These are phyloP conservation scores for Aulostomus chinensis DNA, from an alignment of 2,797 vertebrate species.

Conservation along the genomic window DNA sequence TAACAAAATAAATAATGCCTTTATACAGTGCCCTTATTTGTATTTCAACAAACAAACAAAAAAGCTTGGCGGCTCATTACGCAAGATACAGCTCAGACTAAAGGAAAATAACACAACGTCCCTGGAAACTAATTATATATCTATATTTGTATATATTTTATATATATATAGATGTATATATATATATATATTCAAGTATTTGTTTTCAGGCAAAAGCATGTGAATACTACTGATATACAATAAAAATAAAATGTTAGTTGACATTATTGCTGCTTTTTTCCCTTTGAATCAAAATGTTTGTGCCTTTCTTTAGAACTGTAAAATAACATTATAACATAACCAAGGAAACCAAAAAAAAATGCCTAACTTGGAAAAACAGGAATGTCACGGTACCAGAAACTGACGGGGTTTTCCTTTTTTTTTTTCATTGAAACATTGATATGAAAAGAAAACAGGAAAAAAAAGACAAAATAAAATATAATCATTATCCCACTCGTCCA, in stretches of 20 bases:
- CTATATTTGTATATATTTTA: constrained; percentile 64
- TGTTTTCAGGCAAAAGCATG: constrained; percentile 91
- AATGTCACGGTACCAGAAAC: constrained; percentile 87
- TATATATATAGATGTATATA: constrained; percentile 55
- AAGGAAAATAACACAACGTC: constrained; percentile 88
- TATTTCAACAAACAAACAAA: constrained; percentile 88
- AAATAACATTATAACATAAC: constrained; percentile 76
- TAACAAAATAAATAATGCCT: constrained; percentile 96
- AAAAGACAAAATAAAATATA: constrained; percentile 78
- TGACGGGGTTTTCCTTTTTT: constrained; percentile 72
- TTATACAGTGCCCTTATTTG: constrained; percentile 93
- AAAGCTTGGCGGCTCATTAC: constrained; percentile 88
- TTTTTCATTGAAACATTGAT: constrained; percentile 76
- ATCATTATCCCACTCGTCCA: constrained; percentile 80
- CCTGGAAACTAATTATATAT: constrained; percentile 86
- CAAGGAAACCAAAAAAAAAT: constrained; percentile 68
- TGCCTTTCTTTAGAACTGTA: constrained; percentile 84
- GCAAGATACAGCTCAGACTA: constrained; percentile 91
- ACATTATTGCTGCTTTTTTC: constrained; percentile 87
- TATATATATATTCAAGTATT: constrained; percentile 88
- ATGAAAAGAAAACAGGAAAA: constrained; percentile 73
- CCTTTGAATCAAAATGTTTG: constrained; percentile 83
- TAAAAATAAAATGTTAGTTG: constrained; percentile 86
- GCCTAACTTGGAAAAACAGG: constrained; percentile 82
- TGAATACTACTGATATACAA: constrained; percentile 95